These are phyloP conservation scores for Hoplodrina ambigua DNA, from an alignment of 2,888 invertebrate species.

Conservation along the genomic window DNA sequence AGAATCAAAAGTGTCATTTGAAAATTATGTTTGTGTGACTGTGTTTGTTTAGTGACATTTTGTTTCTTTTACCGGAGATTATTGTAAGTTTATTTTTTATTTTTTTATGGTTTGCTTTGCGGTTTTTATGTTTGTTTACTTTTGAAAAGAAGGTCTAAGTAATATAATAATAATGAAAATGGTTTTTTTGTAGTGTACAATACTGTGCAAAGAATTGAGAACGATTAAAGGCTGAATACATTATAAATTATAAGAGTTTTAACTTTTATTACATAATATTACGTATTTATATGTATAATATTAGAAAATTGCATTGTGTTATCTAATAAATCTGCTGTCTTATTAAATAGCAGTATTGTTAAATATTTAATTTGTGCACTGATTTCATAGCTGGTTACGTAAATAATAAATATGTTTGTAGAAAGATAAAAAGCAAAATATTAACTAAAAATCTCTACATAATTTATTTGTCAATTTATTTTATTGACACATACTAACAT, in stretches of 20 bases:
- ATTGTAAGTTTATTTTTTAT: slow-evolving; percentile 47
- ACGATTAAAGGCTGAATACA: no score
- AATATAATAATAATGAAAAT: background rate
- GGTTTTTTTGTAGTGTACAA: background rate
- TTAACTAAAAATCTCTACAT: background rate
- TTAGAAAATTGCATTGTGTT: no score
- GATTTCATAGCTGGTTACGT: background rate
- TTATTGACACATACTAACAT: background rate
- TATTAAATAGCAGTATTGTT: background rate
- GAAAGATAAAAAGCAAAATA: background rate
- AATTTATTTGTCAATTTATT: no score
- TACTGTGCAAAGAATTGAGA: background rate
- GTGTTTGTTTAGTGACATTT: slow-evolving; percentile 42
- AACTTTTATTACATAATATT: background rate
- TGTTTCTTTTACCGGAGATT: slow-evolving; percentile 39
- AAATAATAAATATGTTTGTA: background rate
- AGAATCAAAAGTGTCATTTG: slow-evolving; percentile 38
- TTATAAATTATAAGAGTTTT: no score
- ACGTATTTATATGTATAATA: background rate
- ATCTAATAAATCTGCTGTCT: background rate
- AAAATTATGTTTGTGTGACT: slow-evolving; percentile 56
- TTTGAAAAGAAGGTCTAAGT: slow-evolving; percentile 3
- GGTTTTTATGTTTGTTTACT: background rate
- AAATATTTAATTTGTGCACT: background rate
- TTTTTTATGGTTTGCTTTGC: background rate